A percentile compares a stretch with the other conserved stretches of the same genome.
These are phyloP conservation scores for Urocitellus parryii DNA, from an alignment of 2,113 vertebrate species.

Conservation along the genomic window DNA sequence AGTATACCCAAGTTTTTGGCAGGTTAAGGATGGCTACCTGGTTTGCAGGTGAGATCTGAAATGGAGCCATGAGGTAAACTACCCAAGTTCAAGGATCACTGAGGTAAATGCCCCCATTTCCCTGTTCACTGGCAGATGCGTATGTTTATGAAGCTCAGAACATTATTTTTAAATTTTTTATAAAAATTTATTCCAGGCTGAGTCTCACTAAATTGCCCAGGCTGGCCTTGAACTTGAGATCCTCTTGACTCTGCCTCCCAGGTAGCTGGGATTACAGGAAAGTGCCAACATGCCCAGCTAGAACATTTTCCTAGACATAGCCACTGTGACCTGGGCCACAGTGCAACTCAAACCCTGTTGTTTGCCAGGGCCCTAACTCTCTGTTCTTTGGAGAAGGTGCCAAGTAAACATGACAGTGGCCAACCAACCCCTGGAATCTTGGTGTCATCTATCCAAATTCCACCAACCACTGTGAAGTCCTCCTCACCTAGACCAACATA, in stretches of 20 bases:
- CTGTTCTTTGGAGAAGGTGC: not conserved
- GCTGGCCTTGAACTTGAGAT: not conserved
- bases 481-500: not conserved
- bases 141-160: not conserved
- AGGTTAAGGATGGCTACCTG: not conserved
- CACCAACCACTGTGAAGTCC: not conserved
- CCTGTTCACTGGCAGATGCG: not conserved
- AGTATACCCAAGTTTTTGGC: not conserved
- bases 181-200: not conserved
- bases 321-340: not conserved
- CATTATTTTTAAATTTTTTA: not conserved
- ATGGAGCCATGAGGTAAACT: not conserved
- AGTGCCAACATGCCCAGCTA: not conserved
- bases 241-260: not conserved
- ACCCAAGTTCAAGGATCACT: not conserved
- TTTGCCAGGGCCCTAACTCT: not conserved
- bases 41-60: not conserved
- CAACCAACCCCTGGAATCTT: not conserved
- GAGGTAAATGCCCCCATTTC: not conserved
- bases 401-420: not conserved
- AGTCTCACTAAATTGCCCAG: not conserved
- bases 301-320: not conserved
- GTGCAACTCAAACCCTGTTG: not conserved
- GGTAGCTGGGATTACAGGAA: not conserved
- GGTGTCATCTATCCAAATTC: not conserved